Base-by-base conservation (phyloP, 1,140 invertebrate species). In the Octopus sinensis region DNA sequence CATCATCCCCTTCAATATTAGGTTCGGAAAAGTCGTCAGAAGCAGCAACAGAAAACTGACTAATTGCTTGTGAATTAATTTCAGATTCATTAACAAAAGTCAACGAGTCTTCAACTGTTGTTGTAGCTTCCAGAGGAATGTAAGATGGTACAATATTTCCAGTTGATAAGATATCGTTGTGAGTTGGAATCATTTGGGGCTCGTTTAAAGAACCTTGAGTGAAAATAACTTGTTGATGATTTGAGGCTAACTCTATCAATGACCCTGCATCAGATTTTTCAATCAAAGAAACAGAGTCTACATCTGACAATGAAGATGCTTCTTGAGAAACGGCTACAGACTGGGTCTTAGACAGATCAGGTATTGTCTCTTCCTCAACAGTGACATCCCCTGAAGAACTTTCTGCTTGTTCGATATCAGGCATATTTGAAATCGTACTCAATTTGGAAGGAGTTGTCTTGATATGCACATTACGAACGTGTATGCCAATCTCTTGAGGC, bases 401-500 rank as follows among this genome's bases (percentile, higher is more conserved):
- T 73, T 73, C 68, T n/a, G 30, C 68, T 23, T 73, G 68, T 17
- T 10, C 68, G 5, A 73, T 73, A 17, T 73, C 68, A 13, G 4
- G 6, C 17, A 23, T 6, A n/a, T 13, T 13, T 17, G 13, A 73
- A 17, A 13, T 73, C 17, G 7, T 9, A 62, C 9, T 9, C 4
- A 62, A 9, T 17, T 62, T 17, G 9, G 56, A 9, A 9, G 56
- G 56, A n/a, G 23, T 56, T 17, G 62, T 73, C 12, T 43, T 54
- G 10, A 90, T 84, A 76, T 89, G 88, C 12, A 82, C 76, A 76
- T 81, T 80, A 17, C 85, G 83, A 17, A 90, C 76, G 79, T 91
- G 90, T 53, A 80, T 71, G 6, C 82, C 79, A 43, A 91, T 86
- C 4, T 79, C 82, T 71, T 86, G 81, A 54, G 86, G 84, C 1